A percentile compares a stretch with the other conserved stretches of the same genome.
phyloP scores from a whole-genome alignment of 2,888 invertebrate genomes.

The Eurois occulta region DNA sequence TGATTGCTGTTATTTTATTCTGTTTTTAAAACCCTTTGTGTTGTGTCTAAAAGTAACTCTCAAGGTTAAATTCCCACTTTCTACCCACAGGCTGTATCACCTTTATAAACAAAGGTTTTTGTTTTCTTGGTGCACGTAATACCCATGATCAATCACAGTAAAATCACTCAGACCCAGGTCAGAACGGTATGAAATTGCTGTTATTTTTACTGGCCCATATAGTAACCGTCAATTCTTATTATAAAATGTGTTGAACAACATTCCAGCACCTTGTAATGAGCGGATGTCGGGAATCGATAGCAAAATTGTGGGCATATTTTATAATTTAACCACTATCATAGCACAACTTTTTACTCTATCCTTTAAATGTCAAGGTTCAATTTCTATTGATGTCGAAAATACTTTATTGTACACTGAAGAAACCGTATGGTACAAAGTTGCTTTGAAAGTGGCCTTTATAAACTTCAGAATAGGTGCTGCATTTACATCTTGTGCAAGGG shows the following conservation, averaged over 20 bases:
- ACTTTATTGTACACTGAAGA: slow-evolving; percentile 73
- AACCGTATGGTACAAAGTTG: slow-evolving; percentile 77
- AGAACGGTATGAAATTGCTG: slow-evolving; percentile 69
- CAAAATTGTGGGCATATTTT: slow-evolving; percentile 87
- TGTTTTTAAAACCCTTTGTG: not conserved
- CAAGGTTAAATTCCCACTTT: not conserved
- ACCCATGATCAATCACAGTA: slow-evolving; percentile 61
- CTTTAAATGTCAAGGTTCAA: slow-evolving; percentile 68
- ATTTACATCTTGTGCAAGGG: slow-evolving; percentile 81
- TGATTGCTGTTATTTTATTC: not conserved
- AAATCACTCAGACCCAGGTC: slow-evolving; percentile 62
- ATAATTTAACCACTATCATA: slow-evolving; percentile 73
- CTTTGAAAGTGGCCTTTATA: slow-evolving; percentile 81
- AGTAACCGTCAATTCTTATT: slow-evolving; percentile 80
- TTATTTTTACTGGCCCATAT: slow-evolving; percentile 77
- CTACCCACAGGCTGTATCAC: slow-evolving; percentile 6
- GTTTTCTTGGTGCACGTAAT: slow-evolving; percentile 39
- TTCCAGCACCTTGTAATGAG: slow-evolving; percentile 88
- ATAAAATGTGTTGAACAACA: slow-evolving; percentile 87
- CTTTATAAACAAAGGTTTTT: slow-evolving; percentile 40
- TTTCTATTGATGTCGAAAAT: slow-evolving; percentile 64
- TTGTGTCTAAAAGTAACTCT: slow-evolving; percentile 5
- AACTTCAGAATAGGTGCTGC: slow-evolving; percentile 77
- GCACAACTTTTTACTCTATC: slow-evolving; percentile 68
- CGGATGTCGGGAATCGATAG: slow-evolving; percentile 89